Base-by-base conservation (phyloP, 1,140 invertebrate species). In the Chironomus striatipennis region DNA sequence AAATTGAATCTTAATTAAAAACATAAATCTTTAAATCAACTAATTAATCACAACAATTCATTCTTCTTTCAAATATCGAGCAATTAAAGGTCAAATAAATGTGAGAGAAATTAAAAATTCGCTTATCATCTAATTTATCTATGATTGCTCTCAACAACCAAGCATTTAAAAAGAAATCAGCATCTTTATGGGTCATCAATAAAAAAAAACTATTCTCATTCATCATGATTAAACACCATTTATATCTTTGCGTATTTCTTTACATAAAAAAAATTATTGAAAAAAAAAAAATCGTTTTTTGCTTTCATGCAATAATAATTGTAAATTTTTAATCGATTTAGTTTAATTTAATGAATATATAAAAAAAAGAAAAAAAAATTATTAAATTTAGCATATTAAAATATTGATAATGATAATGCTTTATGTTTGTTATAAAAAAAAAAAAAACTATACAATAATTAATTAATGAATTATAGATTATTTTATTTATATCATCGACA, bases 301-400 rank as follows among this genome's bases (percentile, higher is more conserved):
- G 47, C 47, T 57, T 57, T 57, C 12, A 57, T 57, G 47, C 47
- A 57, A 57, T 57, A 57, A 57, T 57, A 57, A 57, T 57, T 57
- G 47, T 57, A 57, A 57, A 57, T 57, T 57, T 57, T 57, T 57
- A 57, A 57, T 57, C 47, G 47, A 57, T 57, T 57, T 57, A 57
- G 47, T 57, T 57, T 57, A 57, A 57, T 34, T 34, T 34, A 34
- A 1, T 34, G 24, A 34, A 34, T 57, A 57, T 57, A 57, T 57
- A 12, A 57, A 57, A 57, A 12, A 57, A 57, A 57, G 9, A 57
- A 12, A 12, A 57, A 57, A 57, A 12, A 57, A 57, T 57, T 57
- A 57, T 57, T 57, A 57, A 57, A 57, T 57, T 5, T n/a, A 57
- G 47, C 47, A 57, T 57, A 57, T n/a, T 57, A 57, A 12, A 15